Evolutionary conservation across 2,113 vertebrate genomes (phyloP).

Genomic region (Cryptomyrus ogoouensis): DNA sequence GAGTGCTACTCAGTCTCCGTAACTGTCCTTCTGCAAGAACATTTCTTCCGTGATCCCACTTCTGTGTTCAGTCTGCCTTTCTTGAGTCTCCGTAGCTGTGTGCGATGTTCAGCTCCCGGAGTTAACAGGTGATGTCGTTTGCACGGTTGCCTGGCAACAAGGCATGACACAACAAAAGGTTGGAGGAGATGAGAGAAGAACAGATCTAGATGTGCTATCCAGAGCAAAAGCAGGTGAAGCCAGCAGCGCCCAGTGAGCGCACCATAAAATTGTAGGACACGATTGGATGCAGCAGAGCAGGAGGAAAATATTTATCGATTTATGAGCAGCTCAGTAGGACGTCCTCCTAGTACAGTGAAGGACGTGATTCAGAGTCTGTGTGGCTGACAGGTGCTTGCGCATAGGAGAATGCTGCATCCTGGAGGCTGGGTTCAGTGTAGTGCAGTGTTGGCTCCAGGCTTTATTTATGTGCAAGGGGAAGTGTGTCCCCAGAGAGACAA

Average conservation of each 20-base stretch:
- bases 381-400: neutral
- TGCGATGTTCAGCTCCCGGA: conserved; percentile 13
- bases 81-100: neutral
- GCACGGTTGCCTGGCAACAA: conserved; percentile 25
- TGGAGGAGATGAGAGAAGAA: neutral
- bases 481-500: neutral
- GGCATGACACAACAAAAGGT: conserved; percentile 19
- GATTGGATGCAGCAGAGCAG: neutral
- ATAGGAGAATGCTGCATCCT: neutral
- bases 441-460: neutral
- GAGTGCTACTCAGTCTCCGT: neutral
- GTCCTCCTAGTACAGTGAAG: neutral
- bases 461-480: neutral
- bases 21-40: neutral
- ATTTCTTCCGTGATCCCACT: neutral
- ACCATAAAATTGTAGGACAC: neutral
- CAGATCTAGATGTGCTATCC: conserved; percentile 1
- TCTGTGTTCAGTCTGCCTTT: neutral
- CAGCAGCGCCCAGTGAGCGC: neutral
- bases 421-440: neutral
- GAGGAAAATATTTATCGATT: neutral
- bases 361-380: neutral
- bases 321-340: neutral
- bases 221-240: neutral
- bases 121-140: conserved; percentile 11